Conservation (phyloP, 1,140 invertebrate species). For the Hylaeus volcanicus region DNA sequence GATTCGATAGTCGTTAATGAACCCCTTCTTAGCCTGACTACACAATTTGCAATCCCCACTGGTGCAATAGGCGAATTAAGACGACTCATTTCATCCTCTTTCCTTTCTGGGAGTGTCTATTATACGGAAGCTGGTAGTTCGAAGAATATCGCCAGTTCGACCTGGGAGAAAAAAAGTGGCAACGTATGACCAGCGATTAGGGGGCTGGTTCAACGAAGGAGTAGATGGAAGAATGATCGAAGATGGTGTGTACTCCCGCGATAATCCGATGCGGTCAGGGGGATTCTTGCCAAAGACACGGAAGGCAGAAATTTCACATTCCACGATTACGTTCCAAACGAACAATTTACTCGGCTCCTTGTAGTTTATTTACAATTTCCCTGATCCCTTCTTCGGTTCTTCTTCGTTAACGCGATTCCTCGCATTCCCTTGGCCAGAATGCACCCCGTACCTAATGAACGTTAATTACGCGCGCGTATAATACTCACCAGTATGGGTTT, state of each 20-base stretch:
- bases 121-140: no score
- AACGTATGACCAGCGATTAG: no score
- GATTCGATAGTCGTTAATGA: no score
- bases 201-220: no score
- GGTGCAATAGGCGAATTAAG: no score
- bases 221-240: no score
- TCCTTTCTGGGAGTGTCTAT: no score
- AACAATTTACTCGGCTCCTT: conserved; percentile 43
- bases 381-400: conserved; percentile 5
- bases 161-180: no score
- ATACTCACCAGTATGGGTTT: conserved; percentile 28
- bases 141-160: no score
- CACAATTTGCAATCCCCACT: no score
- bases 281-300: background rate
- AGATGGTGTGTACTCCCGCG: conserved; percentile 7
- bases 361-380: conserved; percentile 48
- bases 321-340: conserved; percentile 34
- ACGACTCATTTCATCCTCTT: no score
- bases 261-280: conserved; percentile 28
- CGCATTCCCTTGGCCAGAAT: conserved; percentile 7
- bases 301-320: conserved; percentile 34
- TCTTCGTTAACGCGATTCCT: conserved; percentile 42
- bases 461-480: conserved; percentile 36
- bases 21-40: no score
- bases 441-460: conserved; percentile 38